A percentile compares a stretch with the other conserved stretches of the same genome.
These are phyloP conservation scores for Eupeodes latifasciatus DNA, from an alignment of 2,888 invertebrate species.

Conservation along the genomic window DNA sequence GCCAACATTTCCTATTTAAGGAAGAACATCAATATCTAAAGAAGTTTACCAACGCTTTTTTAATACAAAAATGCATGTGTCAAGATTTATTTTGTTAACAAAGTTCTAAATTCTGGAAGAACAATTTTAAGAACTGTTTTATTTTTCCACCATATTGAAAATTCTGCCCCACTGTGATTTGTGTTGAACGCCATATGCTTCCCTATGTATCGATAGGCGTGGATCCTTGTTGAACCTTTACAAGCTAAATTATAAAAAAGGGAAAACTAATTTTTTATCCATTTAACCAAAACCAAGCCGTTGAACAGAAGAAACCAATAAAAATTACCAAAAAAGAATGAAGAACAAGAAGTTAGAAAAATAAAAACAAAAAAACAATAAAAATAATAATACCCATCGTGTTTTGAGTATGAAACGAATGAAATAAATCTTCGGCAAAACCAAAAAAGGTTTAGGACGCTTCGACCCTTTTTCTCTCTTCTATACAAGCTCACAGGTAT, in stretches of 20 bases:
- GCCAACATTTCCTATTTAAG: too few species aligned
- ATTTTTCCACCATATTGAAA: too few species aligned
- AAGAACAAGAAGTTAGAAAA: slow-evolving; percentile 17
- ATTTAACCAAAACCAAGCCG: slow-evolving; percentile 68
- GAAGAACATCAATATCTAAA: too few species aligned
- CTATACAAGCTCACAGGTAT: slow-evolving; percentile 53
- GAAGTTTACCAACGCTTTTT: too few species aligned
- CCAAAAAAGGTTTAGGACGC: slow-evolving; percentile 54
- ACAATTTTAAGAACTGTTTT: too few species aligned
- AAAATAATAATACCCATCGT: slow-evolving; percentile 63
- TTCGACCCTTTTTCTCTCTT: slow-evolving; percentile 35
- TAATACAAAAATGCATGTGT: too few species aligned
- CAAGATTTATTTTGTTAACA: too few species aligned
- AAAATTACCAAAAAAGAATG: slow-evolving; percentile 64
- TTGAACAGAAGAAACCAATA: slow-evolving; percentile 74
- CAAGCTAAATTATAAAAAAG: slow-evolving; percentile 38
- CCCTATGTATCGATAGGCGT: slow-evolving; percentile 60
- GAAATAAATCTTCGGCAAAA: slow-evolving; percentile 68
- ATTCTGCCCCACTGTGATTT: neutral
- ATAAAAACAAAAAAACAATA: slow-evolving; percentile 13
- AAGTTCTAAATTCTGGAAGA: too few species aligned
- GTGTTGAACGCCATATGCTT: slow-evolving; percentile 66
- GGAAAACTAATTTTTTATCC: slow-evolving; percentile 74
- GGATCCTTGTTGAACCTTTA: slow-evolving; percentile 51
- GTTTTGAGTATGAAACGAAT: slow-evolving; percentile 70